Evolutionary conservation across 2,797 vertebrate genomes (phyloP).

Genomic region (Schizopygopsis pylzovi): DNA sequence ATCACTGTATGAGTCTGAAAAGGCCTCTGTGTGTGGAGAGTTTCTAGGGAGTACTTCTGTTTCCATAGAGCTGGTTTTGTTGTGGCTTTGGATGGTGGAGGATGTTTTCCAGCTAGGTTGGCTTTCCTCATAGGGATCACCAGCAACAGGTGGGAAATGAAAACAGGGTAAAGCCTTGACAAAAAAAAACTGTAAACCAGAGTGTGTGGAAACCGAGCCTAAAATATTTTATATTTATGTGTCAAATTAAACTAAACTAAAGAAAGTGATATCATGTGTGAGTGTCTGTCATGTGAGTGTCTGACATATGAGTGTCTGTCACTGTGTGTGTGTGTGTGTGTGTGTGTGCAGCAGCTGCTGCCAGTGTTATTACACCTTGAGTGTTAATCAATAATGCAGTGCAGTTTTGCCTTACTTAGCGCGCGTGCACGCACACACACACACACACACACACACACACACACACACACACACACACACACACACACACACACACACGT

Average conservation of each 20-base stretch:
- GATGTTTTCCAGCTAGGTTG: conserved; percentile 43
- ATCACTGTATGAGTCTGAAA: conserved; percentile 29
- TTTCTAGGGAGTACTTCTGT: conserved; percentile 52
- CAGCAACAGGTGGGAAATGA: conserved; percentile 36
- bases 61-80: conserved; percentile 61
- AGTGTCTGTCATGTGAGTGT: too few species aligned
- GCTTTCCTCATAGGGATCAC: conserved; percentile 48
- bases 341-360: conserved; percentile 40
- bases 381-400: conserved; percentile 39
- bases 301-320: too few species aligned
- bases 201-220: background rate
- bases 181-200: conserved; percentile 10
- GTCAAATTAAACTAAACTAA: background rate
- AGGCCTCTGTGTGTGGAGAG: background rate
- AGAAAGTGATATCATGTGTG: background rate
- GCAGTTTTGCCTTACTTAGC: conserved; percentile 15
- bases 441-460: background rate
- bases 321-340: too few species aligned
- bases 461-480: background rate
- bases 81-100: conserved; percentile 28
- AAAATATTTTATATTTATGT: background rate
- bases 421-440: background rate
- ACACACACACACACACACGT: background rate
- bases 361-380: background rate
- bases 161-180: conserved; percentile 22